phyloP scores from a whole-genome alignment of 2,113 vertebrate genomes.

The Muscicapa adusta region DNA sequence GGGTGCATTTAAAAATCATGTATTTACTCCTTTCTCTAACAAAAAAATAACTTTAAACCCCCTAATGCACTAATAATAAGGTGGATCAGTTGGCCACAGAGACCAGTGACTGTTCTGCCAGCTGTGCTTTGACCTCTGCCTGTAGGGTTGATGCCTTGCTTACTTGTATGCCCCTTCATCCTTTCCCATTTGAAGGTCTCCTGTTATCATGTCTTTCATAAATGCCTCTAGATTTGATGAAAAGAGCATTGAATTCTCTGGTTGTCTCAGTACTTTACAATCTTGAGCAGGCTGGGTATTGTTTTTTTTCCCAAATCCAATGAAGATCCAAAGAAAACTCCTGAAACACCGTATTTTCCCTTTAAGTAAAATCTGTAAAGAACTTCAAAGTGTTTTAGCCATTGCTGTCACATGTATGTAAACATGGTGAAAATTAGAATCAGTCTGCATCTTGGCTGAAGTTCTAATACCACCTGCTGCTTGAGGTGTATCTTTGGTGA shows the following conservation, averaged over 20 bases:
- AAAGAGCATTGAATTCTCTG: background rate
- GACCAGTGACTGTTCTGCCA: background rate
- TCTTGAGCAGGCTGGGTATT: accelerated
- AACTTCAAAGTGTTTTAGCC: background rate
- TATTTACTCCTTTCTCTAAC: background rate
- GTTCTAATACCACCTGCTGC: background rate
- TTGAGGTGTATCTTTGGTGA: background rate
- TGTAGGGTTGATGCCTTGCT: background rate
- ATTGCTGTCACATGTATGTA: background rate
- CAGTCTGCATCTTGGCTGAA: background rate
- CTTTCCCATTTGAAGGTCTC: background rate
- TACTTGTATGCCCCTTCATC: background rate
- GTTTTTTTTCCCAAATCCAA: background rate
- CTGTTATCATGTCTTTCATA: background rate
- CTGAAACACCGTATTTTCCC: background rate
- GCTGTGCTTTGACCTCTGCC: background rate
- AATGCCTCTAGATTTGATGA: background rate
- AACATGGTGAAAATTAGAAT: background rate
- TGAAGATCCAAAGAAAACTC: background rate
- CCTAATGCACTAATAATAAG: background rate
- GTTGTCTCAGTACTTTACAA: background rate
- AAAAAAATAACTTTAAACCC: accelerated
- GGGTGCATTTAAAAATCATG: background rate
- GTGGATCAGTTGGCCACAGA: background rate
- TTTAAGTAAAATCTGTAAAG: background rate